Evolutionary conservation across 2,888 invertebrate genomes (phyloP), one percentile per base, ranked within the genome.

Genomic region (Drosophila phalerata): DNA sequence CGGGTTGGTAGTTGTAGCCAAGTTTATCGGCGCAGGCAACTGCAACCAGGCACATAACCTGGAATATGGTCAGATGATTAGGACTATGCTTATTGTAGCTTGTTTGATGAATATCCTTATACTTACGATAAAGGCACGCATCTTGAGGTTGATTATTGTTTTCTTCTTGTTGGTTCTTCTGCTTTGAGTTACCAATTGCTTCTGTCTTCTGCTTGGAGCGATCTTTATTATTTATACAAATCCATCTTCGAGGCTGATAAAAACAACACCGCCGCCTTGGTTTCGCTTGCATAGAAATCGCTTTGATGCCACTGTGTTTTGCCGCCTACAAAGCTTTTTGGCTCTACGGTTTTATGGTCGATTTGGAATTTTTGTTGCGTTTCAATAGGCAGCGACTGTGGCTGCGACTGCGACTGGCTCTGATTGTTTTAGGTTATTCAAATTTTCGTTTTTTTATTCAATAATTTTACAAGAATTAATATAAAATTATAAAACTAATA

Each of bases 141-240:
- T 85, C 42, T 87, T 85, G 32, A 37, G 49, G 28, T 68, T 22
- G 42, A 67, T 13, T 71, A 10, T 9, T 63, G 56, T 3, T 49
- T 66, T 22, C 43, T 71, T 43, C 22, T 51, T 22, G 32, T 78
- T 77, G 73, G 75, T 84, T 86, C 80, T 88, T 72, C 76, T 70
- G 58, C 67, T 72, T 71, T 73, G 81, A 82, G 77, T 55, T 63
- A 52, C 77, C 65, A 84, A 64, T 68, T 73, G 79, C 77, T 85
- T 89, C 84, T 88, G 88, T 76, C 68, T 77, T 69, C 67, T 74
- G 74, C 63, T 71, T 58, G 73, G 48, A 45, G 52, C 82, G 73
- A 82, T 85, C 84, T 78, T 88, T 88, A 82, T 82, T 88, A 88
- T 88, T 89, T 87, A 87, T 85, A 88, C 89, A 80, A 85, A 85